Conservation (phyloP, 2,888 invertebrate species). For the Monopis laevigella region DNA sequence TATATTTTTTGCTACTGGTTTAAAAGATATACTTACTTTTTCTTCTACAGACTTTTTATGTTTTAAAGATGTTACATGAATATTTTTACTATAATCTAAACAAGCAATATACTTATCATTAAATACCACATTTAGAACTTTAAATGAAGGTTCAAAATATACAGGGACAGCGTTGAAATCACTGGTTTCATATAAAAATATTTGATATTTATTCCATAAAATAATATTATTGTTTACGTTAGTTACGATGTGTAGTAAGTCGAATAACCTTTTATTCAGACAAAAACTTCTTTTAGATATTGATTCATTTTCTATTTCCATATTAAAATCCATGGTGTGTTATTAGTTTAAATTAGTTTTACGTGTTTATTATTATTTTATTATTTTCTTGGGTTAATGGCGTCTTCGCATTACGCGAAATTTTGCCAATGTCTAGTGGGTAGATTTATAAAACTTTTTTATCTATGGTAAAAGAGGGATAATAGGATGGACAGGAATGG, state of each 20-base stretch:
- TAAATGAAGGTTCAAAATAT: conserved; percentile 33
- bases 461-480: too few species aligned
- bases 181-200: conserved; percentile 38
- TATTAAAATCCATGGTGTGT: not conserved
- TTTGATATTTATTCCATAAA: conserved; percentile 52
- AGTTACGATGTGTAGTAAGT: conserved; percentile 32
- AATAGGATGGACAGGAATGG: too few species aligned
- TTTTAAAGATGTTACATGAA: conserved; percentile 36
- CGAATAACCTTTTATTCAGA: conserved; percentile 26
- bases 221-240: conserved; percentile 29
- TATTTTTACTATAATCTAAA: conserved; percentile 33
- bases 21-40: conserved; percentile 33
- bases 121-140: conserved; percentile 29
- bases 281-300: conserved; percentile 30
- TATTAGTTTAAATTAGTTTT: not conserved
- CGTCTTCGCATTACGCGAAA: not conserved
- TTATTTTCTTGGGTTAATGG: not conserved
- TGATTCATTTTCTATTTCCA: not conserved
- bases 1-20: conserved; percentile 27
- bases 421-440: too few species aligned
- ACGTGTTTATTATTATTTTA: not conserved
- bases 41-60: conserved; percentile 35
- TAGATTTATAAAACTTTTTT: too few species aligned
- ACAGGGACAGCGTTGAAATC: conserved; percentile 28
- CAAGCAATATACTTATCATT: conserved; percentile 36